phyloP scores from a whole-genome alignment of 2,888 invertebrate species.

The Imbricaverruca yamaguchii region DNA sequence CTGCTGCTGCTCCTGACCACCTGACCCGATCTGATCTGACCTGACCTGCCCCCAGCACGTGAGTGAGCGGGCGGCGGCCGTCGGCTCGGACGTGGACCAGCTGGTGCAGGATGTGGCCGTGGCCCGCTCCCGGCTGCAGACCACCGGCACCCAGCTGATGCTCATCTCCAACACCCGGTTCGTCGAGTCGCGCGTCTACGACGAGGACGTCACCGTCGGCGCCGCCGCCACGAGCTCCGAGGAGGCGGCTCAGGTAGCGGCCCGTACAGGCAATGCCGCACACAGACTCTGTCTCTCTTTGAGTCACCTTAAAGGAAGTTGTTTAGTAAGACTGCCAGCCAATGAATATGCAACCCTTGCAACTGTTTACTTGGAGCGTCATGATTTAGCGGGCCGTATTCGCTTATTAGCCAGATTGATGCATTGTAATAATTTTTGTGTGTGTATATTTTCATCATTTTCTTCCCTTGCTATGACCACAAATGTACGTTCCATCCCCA shows the following conservation, averaged over 20 bases:
- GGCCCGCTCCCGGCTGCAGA: constrained; percentile 58
- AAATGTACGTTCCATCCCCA: too few species aligned
- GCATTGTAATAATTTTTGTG: too few species aligned
- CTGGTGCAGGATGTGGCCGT: constrained; percentile 64
- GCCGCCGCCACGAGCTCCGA: constrained; percentile 40
- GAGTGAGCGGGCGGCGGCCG: neutral
- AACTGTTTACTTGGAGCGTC: too few species aligned
- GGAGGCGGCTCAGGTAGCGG: constrained; percentile 36
- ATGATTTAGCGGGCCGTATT: too few species aligned
- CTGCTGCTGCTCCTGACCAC: neutral
- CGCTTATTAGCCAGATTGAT: too few species aligned
- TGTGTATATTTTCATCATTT: too few species aligned
- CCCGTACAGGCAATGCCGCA: too few species aligned
- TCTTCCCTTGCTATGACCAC: too few species aligned
- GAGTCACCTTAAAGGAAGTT: too few species aligned
- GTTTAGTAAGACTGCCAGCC: too few species aligned
- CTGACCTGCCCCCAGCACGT: neutral
- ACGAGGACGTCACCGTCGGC: constrained; percentile 45
- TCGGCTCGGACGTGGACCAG: neutral
- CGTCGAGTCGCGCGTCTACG: constrained; percentile 46
- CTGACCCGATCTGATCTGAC: neutral
- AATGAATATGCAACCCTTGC: too few species aligned
- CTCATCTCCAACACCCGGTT: constrained; percentile 46
- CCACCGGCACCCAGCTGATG: constrained; percentile 47
- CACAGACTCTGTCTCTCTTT: too few species aligned